A percentile compares a stretch with the other conserved stretches of the same genome.
Evolutionary conservation across 2,113 vertebrate species (phyloP).

Genomic region (Carettochelys insculpta): DNA sequence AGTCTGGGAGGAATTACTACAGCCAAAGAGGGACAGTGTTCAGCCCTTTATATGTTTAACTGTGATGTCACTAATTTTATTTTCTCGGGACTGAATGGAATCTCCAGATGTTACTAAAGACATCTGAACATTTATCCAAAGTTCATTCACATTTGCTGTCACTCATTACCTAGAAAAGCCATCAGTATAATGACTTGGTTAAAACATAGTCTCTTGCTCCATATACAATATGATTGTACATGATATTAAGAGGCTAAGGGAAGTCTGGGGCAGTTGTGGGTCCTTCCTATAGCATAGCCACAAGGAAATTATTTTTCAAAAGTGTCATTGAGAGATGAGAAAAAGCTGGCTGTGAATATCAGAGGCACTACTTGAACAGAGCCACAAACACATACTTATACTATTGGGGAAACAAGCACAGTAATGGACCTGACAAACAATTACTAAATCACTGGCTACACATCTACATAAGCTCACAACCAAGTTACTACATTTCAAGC

Average conservation of each 20-base stretch:
- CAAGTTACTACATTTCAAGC: background rate
- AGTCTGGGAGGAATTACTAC: background rate
- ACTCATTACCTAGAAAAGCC: background rate
- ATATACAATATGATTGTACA: background rate
- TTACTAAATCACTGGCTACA: background rate
- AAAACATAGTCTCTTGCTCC: background rate
- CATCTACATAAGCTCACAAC: background rate
- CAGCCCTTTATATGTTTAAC: background rate
- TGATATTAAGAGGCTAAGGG: constrained; percentile 34
- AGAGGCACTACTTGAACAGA: background rate
- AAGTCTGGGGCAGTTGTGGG: background rate
- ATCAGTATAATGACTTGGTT: background rate
- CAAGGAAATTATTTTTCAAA: constrained; percentile 12
- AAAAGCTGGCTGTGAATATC: background rate
- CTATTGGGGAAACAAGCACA: background rate
- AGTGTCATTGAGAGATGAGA: background rate
- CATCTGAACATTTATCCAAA: background rate
- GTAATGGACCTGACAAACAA: background rate
- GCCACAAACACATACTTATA: background rate
- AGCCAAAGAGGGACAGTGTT: background rate
- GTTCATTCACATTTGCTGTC: background rate
- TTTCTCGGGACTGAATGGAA: background rate
- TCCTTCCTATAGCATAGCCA: background rate
- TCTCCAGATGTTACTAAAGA: background rate
- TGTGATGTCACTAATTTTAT: background rate